Conservation (phyloP, 2,113 vertebrate species). For the Amblyornis subalaris region DNA sequence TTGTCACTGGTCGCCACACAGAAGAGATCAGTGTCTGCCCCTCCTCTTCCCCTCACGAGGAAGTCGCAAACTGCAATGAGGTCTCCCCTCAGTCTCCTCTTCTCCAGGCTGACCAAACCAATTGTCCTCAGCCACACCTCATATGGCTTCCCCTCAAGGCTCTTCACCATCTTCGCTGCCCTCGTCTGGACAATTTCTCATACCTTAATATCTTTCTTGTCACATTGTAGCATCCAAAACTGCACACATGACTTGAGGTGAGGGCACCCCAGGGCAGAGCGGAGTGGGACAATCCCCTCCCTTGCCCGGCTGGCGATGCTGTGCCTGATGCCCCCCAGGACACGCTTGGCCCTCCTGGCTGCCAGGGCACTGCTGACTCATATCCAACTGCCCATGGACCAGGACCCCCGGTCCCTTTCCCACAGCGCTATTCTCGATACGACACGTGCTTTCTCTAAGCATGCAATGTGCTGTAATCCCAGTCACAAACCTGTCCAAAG, state of each 20-base stretch:
- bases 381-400: rapidly evolving
- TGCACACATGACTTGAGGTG: rapidly evolving
- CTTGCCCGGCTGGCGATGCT: rapidly evolving
- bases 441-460: not conserved
- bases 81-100: not conserved
- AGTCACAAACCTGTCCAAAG: not conserved
- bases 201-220: not conserved
- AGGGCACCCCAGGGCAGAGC: rapidly evolving
- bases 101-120: not conserved
- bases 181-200: not conserved
- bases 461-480: not conserved
- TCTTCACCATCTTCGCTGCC: not conserved
- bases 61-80: not conserved
- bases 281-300: not conserved
- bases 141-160: not conserved
- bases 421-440: not conserved
- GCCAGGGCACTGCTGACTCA: not conserved
- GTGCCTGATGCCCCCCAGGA: not conserved
- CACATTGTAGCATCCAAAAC: not conserved
- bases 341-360: rapidly evolving
- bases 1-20: not conserved
- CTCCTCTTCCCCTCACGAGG: rapidly evolving
- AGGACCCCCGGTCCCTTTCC: not conserved
- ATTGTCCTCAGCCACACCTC: not conserved
- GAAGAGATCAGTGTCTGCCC: not conserved